phyloP scores from a whole-genome alignment of 2,888 invertebrate species.

The Dascillus cervinus region DNA sequence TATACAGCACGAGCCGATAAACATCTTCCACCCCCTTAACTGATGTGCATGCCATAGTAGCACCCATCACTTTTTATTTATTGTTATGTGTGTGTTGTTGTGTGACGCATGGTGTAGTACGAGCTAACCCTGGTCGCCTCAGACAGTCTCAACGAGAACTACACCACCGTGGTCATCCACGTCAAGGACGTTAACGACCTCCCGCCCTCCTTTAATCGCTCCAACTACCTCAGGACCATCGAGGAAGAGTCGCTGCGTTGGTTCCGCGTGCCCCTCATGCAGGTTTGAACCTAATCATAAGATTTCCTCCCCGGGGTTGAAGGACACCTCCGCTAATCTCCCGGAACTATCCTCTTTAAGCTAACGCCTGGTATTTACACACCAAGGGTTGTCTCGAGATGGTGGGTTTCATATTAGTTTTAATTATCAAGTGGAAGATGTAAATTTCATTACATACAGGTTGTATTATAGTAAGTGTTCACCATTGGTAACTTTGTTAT shows the following conservation, averaged over 20 bases:
- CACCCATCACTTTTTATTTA: constrained; percentile 5
- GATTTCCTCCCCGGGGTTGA: too few species aligned
- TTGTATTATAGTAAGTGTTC: too few species aligned
- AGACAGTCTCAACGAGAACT: constrained; percentile 84
- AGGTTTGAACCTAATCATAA: constrained; percentile 51
- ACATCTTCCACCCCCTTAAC: neutral
- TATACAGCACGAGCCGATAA: too few species aligned
- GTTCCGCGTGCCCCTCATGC: constrained; percentile 61
- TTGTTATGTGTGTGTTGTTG: constrained; percentile 19
- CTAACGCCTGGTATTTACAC: too few species aligned
- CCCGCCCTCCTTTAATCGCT: constrained; percentile 71
- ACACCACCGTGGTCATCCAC: constrained; percentile 72
- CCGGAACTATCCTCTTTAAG: too few species aligned
- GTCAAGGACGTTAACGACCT: constrained; percentile 85
- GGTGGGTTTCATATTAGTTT: too few species aligned
- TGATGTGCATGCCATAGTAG: constrained; percentile 11
- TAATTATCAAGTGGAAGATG: too few species aligned
- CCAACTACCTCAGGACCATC: constrained; percentile 63
- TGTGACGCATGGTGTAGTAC: constrained; percentile 55
- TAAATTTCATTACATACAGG: too few species aligned
- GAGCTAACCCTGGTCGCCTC: constrained; percentile 84
- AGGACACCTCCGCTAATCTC: too few species aligned
- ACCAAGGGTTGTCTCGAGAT: too few species aligned
- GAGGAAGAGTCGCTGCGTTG: constrained; percentile 68
- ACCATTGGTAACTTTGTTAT: too few species aligned